Base-by-base conservation (phyloP, 2,113 vertebrate species). In the Paradisaea rubra region DNA sequence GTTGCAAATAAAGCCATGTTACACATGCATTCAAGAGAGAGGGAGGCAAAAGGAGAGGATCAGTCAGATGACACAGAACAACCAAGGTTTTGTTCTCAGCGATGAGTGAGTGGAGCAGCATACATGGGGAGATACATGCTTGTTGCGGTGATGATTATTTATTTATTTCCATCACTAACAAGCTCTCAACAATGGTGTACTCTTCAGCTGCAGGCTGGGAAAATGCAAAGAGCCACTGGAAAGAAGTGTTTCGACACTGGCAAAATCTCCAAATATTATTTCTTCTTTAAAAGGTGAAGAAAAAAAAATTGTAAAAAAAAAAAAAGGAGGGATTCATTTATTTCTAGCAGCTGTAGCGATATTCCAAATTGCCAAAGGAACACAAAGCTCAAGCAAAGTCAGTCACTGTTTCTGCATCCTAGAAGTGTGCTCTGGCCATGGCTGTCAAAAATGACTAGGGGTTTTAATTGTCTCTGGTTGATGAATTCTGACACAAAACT, bases 21-120 rank as follows among this genome's bases (percentile, higher is more conserved):
- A 65, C 91, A 37, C 60, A 60, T 13, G 66, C 31, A 49, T 92
- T 91, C 59, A 79, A 79, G 71, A 65, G 73, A 69, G 47, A 44
- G 47, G 47, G 42, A 91, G 71, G 92, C 15, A 17, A 93, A 91
- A 88, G 64, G 59, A 82, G 61, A 79, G 53, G 50, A 84, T 84
- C 39, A 60, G 63, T 94, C 79, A 85, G 87, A 93, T 91, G 82
- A 60, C 49, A 57, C 23, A 53, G 65, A 95, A 95, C 89, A 96
- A 73, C 44, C 37, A 83, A 42, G 52, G 81, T 56, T 95, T 93
- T 97, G 80, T 95, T 88, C 80, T 85, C 61, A 41, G n/a, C 0
- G 0, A 12, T 77, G 24, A 37, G 56, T 73, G 53, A 78, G 59
- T 81, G 80, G 39, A 72, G 50, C 61, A 90, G 63, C n/a, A 70